These are phyloP conservation scores for Drosophila diplacantha DNA, from an alignment of 2,888 invertebrate genomes.

Conservation along the genomic window DNA sequence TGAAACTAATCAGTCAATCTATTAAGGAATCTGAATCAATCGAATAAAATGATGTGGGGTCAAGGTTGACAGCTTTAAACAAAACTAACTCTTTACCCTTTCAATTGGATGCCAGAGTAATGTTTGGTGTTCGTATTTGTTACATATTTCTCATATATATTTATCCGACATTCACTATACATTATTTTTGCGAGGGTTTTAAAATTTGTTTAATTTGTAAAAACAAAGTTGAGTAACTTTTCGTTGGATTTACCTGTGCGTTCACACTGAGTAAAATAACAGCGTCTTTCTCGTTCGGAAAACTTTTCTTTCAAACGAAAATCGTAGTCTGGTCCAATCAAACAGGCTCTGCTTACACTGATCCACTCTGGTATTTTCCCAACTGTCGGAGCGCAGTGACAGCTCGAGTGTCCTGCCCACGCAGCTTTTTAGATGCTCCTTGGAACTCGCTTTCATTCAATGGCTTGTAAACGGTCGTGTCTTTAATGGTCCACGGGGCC, in stretches of 20 bases:
- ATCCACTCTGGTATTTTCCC: conserved; percentile 17
- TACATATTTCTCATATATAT: not conserved
- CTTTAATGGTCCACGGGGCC: conserved; percentile 36
- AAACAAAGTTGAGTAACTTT: too few species aligned
- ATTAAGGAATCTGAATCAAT: not conserved
- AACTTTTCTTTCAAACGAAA: conserved; percentile 8
- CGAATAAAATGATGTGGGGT: not conserved
- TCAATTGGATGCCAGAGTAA: too few species aligned
- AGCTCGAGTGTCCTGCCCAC: conserved; percentile 48
- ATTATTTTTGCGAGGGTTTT: too few species aligned
- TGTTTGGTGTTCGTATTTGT: not conserved
- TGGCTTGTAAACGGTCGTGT: conserved; percentile 55
- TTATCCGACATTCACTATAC: not conserved
- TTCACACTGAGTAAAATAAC: not conserved
- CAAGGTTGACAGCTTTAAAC: not conserved
- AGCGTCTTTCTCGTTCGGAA: not conserved
- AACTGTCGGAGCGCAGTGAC: conserved; percentile 10
- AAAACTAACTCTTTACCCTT: not conserved
- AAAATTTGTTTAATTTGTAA: too few species aligned
- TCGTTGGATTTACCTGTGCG: too few species aligned
- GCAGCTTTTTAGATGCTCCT: conserved; percentile 36
- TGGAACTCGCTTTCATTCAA: conserved; percentile 46
- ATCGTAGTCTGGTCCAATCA: not conserved
- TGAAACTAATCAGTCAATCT: not conserved
- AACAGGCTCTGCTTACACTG: conserved; percentile 20